A percentile compares a stretch with the other conserved stretches of the same genome.
Evolutionary conservation across 2,113 vertebrate species (phyloP).

Genomic region (Cyphomyrus discorhynchus): DNA sequence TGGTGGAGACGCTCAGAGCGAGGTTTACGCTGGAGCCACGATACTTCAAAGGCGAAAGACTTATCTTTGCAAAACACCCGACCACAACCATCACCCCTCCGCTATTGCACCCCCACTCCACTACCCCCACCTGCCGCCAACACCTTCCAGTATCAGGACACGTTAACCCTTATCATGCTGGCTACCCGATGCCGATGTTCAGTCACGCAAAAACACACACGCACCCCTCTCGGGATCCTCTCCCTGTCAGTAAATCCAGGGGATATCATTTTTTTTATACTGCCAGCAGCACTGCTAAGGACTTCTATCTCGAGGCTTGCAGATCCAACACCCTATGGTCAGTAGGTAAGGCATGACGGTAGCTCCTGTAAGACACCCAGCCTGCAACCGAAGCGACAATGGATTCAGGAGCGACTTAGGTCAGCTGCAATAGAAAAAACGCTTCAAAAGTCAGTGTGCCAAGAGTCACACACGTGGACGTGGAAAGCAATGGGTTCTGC

Average conservation of each 20-base stretch:
- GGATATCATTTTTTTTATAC: neutral
- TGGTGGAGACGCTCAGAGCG: constrained; percentile 59
- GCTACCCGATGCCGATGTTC: neutral
- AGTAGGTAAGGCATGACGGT: neutral
- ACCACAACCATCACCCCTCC: neutral
- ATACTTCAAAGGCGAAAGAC: constrained; percentile 69
- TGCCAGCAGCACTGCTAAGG: neutral
- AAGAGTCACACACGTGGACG: neutral
- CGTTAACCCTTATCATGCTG: neutral
- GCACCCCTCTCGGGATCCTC: neutral
- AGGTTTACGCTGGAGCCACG: constrained; percentile 52
- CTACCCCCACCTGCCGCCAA: neutral
- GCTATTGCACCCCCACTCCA: neutral
- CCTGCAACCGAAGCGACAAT: neutral
- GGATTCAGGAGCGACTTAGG: neutral
- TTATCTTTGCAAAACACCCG: constrained; percentile 63
- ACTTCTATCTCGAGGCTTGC: neutral
- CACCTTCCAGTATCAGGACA: neutral
- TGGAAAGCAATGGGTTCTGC: neutral
- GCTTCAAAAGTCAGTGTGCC: neutral
- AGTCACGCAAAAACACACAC: constrained; percentile 1
- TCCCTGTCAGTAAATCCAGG: neutral
- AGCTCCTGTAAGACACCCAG: neutral
- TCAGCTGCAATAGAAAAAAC: neutral
- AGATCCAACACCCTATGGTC: neutral